These are phyloP conservation scores for Cryptus viduatorius DNA, from an alignment of 2,888 invertebrate genomes.

Conservation along the genomic window DNA sequence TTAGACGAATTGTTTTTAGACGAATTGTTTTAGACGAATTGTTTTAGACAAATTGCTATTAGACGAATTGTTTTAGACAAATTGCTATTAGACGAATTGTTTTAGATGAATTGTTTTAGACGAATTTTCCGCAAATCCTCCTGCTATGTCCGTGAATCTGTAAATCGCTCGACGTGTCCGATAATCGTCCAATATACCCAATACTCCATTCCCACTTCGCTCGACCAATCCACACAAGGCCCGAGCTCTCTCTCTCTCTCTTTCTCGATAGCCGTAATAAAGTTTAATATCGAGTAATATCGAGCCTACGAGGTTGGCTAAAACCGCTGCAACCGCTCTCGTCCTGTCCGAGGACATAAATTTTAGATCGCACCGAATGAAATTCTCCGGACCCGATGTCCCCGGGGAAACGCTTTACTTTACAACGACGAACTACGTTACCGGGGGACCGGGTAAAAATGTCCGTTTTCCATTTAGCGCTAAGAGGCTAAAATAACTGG, in stretches of 20 bases:
- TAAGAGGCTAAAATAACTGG: too few relatives aligned
- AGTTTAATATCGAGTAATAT: slow-evolving; percentile 62
- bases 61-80: too few relatives aligned
- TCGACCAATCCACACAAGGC: background rate
- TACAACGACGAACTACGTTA: too few relatives aligned
- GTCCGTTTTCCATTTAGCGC: too few relatives aligned
- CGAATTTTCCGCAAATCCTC: too few relatives aligned
- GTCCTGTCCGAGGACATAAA: slow-evolving; percentile 7
- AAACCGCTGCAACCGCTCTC: slow-evolving; percentile 14
- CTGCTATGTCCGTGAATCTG: slow-evolving; percentile 15
- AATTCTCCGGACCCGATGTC: background rate
- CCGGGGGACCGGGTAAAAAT: too few relatives aligned
- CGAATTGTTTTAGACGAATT: too few relatives aligned
- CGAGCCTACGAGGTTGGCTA: slow-evolving; percentile 40
- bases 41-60: too few relatives aligned
- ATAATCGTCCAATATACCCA: slow-evolving; percentile 46
- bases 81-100: too few relatives aligned
- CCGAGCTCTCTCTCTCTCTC: background rate
- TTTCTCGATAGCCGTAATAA: slow-evolving; percentile 47
- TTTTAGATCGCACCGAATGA: slow-evolving; percentile 1
- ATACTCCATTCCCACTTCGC: background rate
- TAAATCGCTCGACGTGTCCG: slow-evolving; percentile 59
- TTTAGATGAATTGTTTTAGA: too few relatives aligned
- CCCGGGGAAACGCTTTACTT: background rate
- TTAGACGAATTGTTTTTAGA: too few relatives aligned